phyloP scores from a whole-genome alignment of 2,797 vertebrate species.

The Macropodus opercularis region DNA sequence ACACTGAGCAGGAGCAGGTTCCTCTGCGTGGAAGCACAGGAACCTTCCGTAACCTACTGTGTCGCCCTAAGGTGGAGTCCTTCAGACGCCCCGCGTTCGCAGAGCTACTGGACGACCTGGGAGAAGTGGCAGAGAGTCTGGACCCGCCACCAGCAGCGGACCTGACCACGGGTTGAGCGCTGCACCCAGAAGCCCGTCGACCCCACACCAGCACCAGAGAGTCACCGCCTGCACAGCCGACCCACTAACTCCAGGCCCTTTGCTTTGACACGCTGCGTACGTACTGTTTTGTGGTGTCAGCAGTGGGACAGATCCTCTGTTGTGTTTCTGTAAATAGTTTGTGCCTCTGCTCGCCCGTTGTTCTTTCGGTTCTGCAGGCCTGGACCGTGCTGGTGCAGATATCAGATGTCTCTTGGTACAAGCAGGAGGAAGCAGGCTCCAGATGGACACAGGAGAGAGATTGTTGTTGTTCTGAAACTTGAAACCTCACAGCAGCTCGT shows the following conservation, averaged over 20 bases:
- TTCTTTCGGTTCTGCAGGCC: conserved; percentile 1
- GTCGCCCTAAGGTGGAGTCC: conserved; percentile 80
- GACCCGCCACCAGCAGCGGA: conserved; percentile 71
- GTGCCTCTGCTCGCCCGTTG: neutral
- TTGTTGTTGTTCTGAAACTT: neutral
- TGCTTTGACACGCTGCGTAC: too few species aligned
- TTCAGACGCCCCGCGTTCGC: conserved; percentile 87
- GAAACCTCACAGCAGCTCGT: neutral
- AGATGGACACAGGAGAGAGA: neutral
- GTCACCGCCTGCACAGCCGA: conserved; percentile 26
- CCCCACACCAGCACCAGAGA: conserved; percentile 3
- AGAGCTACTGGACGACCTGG: conserved; percentile 86
- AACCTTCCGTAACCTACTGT: neutral
- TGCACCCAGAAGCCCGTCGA: neutral
- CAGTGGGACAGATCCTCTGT: conserved; percentile 17
- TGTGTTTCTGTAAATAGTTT: conserved; percentile 37
- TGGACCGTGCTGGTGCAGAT: neutral
- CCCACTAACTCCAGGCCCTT: too few species aligned
- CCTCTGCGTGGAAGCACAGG: too few species aligned
- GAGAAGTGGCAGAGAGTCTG: conserved; percentile 81
- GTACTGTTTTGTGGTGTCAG: conserved; percentile 39
- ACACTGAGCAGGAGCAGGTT: too few species aligned
- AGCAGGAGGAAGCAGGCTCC: neutral
- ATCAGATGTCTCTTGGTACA: too few species aligned
- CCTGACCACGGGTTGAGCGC: conserved; percentile 69